Conservation (phyloP, 1,140 invertebrate genomes). For the Pseudomyrmex flavicornis region DNA sequence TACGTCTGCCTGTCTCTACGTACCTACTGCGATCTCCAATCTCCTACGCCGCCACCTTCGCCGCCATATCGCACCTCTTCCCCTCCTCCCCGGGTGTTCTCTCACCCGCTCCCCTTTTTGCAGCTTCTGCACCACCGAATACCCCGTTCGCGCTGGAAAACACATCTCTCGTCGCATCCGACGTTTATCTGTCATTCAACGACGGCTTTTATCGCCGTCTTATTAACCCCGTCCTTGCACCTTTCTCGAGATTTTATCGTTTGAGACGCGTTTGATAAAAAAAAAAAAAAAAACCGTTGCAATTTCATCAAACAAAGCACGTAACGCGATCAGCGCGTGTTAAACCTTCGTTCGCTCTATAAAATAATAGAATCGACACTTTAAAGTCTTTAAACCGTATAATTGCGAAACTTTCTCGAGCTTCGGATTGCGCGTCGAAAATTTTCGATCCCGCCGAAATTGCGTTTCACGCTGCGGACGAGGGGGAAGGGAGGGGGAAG, state of each 20-base stretch:
- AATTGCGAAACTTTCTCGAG: no score
- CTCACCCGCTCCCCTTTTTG: constrained; percentile 4
- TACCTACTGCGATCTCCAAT: constrained; percentile 72
- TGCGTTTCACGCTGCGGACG: not conserved
- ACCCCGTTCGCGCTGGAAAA: constrained; percentile 49
- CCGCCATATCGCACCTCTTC: not conserved
- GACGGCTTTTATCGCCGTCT: constrained; percentile 68
- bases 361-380: no score
- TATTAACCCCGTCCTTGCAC: constrained; percentile 24
- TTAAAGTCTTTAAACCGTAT: no score
- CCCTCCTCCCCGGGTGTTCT: no score
- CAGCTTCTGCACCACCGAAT: constrained; percentile 31
- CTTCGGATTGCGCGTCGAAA: not conserved
- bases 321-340: no score
- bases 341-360: no score
- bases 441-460: not conserved
- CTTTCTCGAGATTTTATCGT: constrained; percentile 22
- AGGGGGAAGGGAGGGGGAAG: no score
- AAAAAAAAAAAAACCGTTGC: not conserved
- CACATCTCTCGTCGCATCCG: constrained; percentile 67
- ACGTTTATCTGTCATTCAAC: constrained; percentile 71
- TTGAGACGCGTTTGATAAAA: constrained; percentile 16
- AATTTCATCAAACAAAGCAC: not conserved
- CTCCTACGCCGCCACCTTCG: constrained; percentile 64
- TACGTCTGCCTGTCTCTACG: constrained; percentile 73